phyloP scores from a whole-genome alignment of 2,113 vertebrate genomes.

The Todiramphus saurophagus region DNA sequence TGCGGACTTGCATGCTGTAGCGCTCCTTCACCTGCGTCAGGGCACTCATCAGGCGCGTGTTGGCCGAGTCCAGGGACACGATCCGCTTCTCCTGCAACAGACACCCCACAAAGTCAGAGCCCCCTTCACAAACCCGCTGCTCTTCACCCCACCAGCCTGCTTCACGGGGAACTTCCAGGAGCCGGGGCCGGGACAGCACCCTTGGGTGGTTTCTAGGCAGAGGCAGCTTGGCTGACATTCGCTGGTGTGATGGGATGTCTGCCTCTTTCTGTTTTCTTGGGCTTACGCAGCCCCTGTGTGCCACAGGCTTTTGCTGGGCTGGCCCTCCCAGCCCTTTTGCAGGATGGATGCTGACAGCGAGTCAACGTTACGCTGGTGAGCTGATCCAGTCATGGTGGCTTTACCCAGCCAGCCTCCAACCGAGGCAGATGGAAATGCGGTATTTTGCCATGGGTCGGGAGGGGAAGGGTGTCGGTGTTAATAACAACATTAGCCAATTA shows the following conservation, averaged over 20 bases:
- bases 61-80: constrained; percentile 90
- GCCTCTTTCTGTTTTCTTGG: constrained; percentile 73
- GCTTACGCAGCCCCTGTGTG: background rate
- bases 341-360: background rate
- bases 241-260: constrained; percentile 57
- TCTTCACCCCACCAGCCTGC: background rate
- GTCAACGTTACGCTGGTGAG: background rate
- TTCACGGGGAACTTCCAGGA: background rate
- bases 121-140: accelerated
- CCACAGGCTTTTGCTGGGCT: background rate
- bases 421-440: background rate
- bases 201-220: background rate
- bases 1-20: constrained; percentile 88
- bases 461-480: background rate
- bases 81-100: constrained; percentile 92
- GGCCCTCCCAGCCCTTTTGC: background rate
- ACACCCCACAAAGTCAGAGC: background rate
- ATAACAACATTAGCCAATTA: background rate
- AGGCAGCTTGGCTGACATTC: constrained; percentile 19
- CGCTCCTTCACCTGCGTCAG: constrained; percentile 96
- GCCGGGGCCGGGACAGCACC: background rate
- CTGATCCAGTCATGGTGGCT: background rate
- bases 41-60: constrained; percentile 91
- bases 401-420: background rate
- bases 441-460: background rate